Base-by-base conservation (phyloP, 2,113 vertebrate species). In the Reinhardtius hippoglossoides region DNA sequence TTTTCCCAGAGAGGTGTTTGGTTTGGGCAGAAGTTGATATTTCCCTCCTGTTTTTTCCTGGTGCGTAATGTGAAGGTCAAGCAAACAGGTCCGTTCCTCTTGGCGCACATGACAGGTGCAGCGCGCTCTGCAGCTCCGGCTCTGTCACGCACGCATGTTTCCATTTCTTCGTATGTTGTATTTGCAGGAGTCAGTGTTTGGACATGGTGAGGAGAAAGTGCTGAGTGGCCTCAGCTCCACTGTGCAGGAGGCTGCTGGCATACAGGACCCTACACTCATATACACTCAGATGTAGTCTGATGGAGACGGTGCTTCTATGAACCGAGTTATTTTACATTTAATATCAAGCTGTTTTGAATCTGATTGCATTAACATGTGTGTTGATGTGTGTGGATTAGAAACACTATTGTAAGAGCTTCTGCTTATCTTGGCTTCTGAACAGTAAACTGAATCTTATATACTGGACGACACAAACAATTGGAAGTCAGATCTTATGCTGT, bases 171-270 rank as follows among this genome's bases (percentile, higher is more conserved):
- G n/a, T 4, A 37, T 2, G 7, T 31, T 16, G 4, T 23, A 46
- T 48, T 9, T 54, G n/a, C 5, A 15, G n/a, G 70, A 64, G 65
- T 67, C 50, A 0, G 16, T 66, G 12, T 42, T 7, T n/a, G 52
- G 79, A 37, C 46, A 2, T 50, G 73, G 61, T 15, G 74, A 23
- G 10, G 3, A 37, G 21, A 81, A 86, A 86, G 2, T 88, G 87
- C 87, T 83, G 86, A 90, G 40, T 81, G 82, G 74, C 67, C 76
- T 31, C 69, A 72, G 80, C 72, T 83, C 71, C 16, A 37, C 16
- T 27, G 64, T 21, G 10, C 78, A 64, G 74, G 24, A 48, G 37
- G 66, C 40, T 61, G 76, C 61, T 58, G 69, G 9, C 55, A 15
- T 26, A 27, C 15, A 18, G 35, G 35, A 9, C 1, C 35, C 35